These are phyloP conservation scores for Lutraria lutraria DNA, from an alignment of 2,888 invertebrate genomes.

Conservation along the genomic window DNA sequence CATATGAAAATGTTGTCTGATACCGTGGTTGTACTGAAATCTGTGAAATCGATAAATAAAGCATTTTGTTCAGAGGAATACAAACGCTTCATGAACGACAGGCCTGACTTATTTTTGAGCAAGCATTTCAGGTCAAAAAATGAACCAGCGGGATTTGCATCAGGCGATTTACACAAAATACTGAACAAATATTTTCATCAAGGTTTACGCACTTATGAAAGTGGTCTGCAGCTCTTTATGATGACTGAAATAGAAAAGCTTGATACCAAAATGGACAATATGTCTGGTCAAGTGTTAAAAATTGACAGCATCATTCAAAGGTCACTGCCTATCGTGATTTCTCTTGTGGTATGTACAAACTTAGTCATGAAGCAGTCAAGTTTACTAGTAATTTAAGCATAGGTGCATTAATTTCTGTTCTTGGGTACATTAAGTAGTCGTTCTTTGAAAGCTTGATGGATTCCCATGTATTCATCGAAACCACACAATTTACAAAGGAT, in stretches of 20 bases:
- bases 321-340: conserved; percentile 6
- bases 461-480: no score
- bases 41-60: not conserved
- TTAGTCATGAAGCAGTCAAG: no score
- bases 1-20: not conserved
- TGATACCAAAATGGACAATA: not conserved
- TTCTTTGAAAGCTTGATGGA: no score
- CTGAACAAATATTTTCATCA: not conserved
- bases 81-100: conserved; percentile 18
- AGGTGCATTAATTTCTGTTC: no score
- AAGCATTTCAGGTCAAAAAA: not conserved
- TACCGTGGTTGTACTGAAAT: not conserved
- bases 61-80: not conserved
- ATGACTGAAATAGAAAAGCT: conserved; percentile 22
- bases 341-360: not conserved
- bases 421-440: no score
- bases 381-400: no score
- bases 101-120: not conserved
- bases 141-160: not conserved
- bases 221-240: not conserved
- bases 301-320: not conserved
- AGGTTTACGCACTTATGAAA: conserved; percentile 1
- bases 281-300: not conserved
- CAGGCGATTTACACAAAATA: not conserved
- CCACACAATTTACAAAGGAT: no score